Evolutionary conservation across 2,888 invertebrate genomes (phyloP).

Genomic region (Standfussiana lucernea): DNA sequence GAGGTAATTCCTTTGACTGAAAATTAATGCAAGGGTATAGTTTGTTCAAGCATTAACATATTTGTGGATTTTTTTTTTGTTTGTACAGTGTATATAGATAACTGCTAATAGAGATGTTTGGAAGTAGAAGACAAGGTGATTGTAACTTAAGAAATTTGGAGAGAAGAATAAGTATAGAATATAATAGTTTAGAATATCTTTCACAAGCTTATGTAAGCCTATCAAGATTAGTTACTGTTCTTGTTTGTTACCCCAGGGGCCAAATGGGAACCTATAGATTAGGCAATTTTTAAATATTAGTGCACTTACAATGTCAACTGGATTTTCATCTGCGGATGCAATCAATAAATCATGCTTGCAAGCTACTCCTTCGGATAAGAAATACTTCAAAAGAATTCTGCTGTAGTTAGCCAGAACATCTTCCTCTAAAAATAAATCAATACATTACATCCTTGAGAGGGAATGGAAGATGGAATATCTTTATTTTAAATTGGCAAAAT

Average conservation of each 20-base stretch:
- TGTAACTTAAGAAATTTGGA: background rate
- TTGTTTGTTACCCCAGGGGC: background rate
- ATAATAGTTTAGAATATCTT: background rate
- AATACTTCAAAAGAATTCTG: constrained; percentile 95
- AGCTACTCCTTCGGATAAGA: constrained; percentile 96
- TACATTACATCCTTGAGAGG: background rate
- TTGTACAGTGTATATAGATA: background rate
- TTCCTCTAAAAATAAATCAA: constrained; percentile 92
- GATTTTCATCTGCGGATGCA: constrained; percentile 93
- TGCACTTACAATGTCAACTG: constrained; percentile 91
- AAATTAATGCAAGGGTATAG: constrained; percentile 54
- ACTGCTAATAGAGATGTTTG: background rate
- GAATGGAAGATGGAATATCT: background rate
- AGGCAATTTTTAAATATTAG: background rate
- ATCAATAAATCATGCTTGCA: constrained; percentile 94
- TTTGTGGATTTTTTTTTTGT: background rate
- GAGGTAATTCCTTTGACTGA: constrained; percentile 88
- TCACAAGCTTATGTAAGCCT: background rate
- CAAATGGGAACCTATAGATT: background rate
- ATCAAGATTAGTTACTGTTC: background rate
- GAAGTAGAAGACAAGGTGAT: background rate
- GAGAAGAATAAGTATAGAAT: background rate
- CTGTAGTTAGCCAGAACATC: constrained; percentile 95
- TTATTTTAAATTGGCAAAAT: background rate
- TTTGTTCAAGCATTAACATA: background rate